These are phyloP conservation scores for Drymodes brunneopygia DNA, from an alignment of 2,113 vertebrate species.

Conservation along the genomic window DNA sequence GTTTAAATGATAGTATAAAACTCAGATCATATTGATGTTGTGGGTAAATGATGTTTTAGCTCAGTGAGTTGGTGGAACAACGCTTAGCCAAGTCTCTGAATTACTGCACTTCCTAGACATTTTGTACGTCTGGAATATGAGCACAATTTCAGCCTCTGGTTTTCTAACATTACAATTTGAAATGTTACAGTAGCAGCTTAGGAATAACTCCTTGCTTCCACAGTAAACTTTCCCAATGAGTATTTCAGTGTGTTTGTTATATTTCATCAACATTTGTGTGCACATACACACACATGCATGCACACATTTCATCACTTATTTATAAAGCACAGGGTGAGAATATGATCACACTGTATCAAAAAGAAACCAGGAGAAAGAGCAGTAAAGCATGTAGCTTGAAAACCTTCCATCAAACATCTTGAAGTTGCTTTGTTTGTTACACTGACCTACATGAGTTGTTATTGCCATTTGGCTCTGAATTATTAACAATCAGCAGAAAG, in stretches of 20 bases:
- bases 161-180: background rate
- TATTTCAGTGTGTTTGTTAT: background rate
- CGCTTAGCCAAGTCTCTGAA: conserved; percentile 21
- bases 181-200: background rate
- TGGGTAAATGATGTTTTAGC: background rate
- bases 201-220: conserved; percentile 13
- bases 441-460: conserved; percentile 62
- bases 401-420: conserved; percentile 50
- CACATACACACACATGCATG: background rate
- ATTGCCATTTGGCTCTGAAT: conserved; percentile 74
- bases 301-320: background rate
- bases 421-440: conserved; percentile 60
- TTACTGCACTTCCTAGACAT: conserved; percentile 44
- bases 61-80: background rate
- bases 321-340: conserved; percentile 33
- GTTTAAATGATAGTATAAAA: conserved; percentile 37
- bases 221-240: background rate
- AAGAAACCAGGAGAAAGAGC: conserved; percentile 53
- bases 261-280: background rate
- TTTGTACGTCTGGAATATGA: background rate
- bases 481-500: conserved; percentile 72
- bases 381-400: conserved; percentile 51
- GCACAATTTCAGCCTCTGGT: conserved; percentile 4
- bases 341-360: conserved; percentile 40
- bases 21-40: conserved; percentile 29